Evolutionary conservation across 2,113 vertebrate species (phyloP).

Genomic region (Carettochelys insculpta): DNA sequence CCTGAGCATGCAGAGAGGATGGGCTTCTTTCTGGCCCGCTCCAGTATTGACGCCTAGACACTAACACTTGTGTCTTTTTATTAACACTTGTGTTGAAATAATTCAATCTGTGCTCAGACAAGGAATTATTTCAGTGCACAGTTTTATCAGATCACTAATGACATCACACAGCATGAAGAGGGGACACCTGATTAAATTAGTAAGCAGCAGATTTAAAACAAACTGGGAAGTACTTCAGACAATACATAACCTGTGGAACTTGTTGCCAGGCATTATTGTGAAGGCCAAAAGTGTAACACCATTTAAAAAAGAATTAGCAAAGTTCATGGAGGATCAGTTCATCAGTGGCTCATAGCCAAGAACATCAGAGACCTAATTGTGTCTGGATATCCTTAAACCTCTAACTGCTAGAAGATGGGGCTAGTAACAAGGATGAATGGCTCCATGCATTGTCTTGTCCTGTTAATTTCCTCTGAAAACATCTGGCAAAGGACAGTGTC

Average conservation of each 20-base stretch:
- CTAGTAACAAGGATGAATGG: background rate
- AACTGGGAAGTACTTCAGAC: background rate
- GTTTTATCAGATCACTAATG: background rate
- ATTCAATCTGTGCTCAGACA: background rate
- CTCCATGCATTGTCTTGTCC: background rate
- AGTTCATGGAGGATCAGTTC: background rate
- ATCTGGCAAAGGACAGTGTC: background rate
- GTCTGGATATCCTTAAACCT: background rate
- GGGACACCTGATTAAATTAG: background rate
- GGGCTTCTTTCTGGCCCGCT: background rate
- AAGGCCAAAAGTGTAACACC: background rate
- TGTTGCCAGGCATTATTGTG: background rate
- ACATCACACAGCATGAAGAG: background rate
- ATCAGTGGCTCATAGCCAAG: background rate
- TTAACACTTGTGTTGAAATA: background rate
- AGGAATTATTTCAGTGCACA: background rate
- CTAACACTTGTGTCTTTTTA: background rate
- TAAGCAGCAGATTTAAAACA: background rate
- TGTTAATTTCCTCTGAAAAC: background rate
- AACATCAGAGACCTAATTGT: background rate
- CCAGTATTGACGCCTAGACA: background rate
- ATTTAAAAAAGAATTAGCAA: background rate
- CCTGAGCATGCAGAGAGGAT: background rate
- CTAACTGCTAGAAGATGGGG: background rate
- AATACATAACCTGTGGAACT: background rate